phyloP scores from a whole-genome alignment of 2,113 vertebrate genomes.

The Heterochromis multidens region DNA sequence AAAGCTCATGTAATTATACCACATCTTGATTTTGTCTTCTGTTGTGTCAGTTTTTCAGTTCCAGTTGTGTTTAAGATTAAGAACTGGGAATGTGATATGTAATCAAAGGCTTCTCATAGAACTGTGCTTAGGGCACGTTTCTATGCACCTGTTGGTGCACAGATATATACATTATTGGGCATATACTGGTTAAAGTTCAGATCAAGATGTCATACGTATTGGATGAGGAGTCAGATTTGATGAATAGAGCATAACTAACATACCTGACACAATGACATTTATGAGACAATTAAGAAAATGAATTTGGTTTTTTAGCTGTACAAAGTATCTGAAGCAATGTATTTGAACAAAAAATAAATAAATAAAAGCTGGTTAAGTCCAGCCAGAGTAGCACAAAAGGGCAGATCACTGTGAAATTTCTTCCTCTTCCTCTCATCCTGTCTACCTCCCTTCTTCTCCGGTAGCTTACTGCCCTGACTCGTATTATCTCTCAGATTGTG shows the following conservation, averaged over 20 bases:
- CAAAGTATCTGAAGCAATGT: not conserved
- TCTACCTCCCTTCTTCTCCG: constrained; percentile 43
- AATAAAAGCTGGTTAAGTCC: not conserved
- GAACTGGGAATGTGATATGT: not conserved
- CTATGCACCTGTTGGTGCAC: not conserved
- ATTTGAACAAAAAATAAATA: not conserved
- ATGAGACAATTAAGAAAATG: not conserved
- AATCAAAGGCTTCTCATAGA: not conserved
- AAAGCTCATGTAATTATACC: not conserved
- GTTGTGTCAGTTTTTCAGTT: not conserved
- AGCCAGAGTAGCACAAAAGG: not conserved
- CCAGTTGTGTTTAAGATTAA: not conserved
- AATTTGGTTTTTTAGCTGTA: not conserved
- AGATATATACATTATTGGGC: not conserved
- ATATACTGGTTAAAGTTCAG: not conserved
- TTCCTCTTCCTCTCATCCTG: not conserved
- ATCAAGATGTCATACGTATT: not conserved
- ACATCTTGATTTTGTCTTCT: not conserved
- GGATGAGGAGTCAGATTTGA: not conserved
- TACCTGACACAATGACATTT: not conserved
- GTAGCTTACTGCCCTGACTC: not conserved
- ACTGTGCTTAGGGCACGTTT: not conserved
- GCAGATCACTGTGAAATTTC: not conserved
- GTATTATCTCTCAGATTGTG: constrained; percentile 55
- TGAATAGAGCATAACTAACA: not conserved